Base-by-base conservation (phyloP, 2,797 vertebrate species). In the Acanthurus lineatus region DNA sequence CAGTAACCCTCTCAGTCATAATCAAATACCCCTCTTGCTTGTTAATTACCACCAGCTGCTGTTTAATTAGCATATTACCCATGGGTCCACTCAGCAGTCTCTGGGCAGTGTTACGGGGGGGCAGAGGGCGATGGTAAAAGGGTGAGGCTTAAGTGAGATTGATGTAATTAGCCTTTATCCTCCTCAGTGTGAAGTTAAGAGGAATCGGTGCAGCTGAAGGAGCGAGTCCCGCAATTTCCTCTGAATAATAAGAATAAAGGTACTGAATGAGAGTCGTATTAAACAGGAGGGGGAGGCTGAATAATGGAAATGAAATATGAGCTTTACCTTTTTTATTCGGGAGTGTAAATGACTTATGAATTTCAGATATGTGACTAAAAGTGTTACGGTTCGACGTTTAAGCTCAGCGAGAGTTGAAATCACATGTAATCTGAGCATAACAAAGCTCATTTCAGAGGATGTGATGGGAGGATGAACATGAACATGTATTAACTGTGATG, bases 81-180 rank as follows among this genome's bases (percentile, higher is more conserved):
- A 44, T 6, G 81, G 68, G 90, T 63, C 82, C 66, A 73, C 76
- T 90, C 68, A 51, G 73, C 0, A 12, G 65, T 67, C 57, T 51
- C 80, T 22, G 40, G 76, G 72, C 74, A 70, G 76, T 16, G 10
- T 52, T 47, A 52, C 1, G 14, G 74, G 80, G 80, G 75, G 87
- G 69, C 83, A 90, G 63, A 82, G 73, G 88, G 77, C 22, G 32
- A 49, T 5, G 47, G 56, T 57, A 64, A 59, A 64, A 77, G 69
- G 45, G 62, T 1, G 19, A 59, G 67, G 82, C 84, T 88, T 88
- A 88, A 89, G 61, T 63, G 57, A 71, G 77, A 90, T 81, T 75
- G 83, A 82, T 89, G 84, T 88, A 88, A 93, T 92, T 86, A 89
- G 69, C 62, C 69, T 75, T 81, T 65, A 81, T 86, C 72, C 62